A percentile compares a stretch with the other conserved stretches of the same genome.
Evolutionary conservation across 1,140 invertebrate genomes (phyloP).

Genomic region (Drosophila sp.): DNA sequence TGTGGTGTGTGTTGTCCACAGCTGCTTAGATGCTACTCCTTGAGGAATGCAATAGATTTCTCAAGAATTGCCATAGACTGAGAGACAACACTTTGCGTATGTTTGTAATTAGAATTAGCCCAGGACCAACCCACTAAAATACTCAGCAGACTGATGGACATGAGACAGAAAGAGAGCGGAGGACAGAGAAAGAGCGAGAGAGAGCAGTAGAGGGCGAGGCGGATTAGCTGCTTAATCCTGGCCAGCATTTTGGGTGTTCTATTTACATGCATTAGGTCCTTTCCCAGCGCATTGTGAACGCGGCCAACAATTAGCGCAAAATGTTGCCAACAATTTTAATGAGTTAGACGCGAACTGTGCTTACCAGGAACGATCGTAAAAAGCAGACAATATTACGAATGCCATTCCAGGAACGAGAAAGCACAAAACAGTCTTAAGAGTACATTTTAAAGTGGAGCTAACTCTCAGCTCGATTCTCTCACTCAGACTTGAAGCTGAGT

Average conservation of each 20-base stretch:
- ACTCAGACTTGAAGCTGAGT: background rate
- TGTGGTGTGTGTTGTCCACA: background rate
- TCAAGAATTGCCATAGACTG: slow-evolving; percentile 23
- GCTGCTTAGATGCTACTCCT: background rate
- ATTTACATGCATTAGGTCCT: slow-evolving; percentile 59
- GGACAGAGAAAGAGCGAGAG: background rate
- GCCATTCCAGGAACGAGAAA: slow-evolving; percentile 12
- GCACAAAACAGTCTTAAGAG: background rate
- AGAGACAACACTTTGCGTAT: slow-evolving; percentile 38
- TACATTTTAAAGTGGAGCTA: background rate
- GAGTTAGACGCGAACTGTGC: slow-evolving; percentile 25
- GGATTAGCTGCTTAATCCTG: slow-evolving; percentile 68
- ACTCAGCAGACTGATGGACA: background rate
- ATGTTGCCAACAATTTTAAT: slow-evolving; percentile 40
- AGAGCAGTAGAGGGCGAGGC: background rate
- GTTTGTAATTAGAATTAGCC: slow-evolving; percentile 70
- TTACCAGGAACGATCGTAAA: slow-evolving; percentile 44
- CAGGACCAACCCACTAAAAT: slow-evolving; percentile 60
- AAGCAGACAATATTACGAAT: slow-evolving; percentile 5
- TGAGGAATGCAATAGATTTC: slow-evolving; percentile 13
- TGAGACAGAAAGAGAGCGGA: background rate
- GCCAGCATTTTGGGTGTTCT: slow-evolving; percentile 47
- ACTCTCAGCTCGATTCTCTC: background rate
- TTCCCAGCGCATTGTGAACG: slow-evolving; percentile 34
- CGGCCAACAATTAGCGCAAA: slow-evolving; percentile 50